These are phyloP conservation scores for Coelopa frigida DNA, from an alignment of 1,140 invertebrate species.

Conservation along the genomic window DNA sequence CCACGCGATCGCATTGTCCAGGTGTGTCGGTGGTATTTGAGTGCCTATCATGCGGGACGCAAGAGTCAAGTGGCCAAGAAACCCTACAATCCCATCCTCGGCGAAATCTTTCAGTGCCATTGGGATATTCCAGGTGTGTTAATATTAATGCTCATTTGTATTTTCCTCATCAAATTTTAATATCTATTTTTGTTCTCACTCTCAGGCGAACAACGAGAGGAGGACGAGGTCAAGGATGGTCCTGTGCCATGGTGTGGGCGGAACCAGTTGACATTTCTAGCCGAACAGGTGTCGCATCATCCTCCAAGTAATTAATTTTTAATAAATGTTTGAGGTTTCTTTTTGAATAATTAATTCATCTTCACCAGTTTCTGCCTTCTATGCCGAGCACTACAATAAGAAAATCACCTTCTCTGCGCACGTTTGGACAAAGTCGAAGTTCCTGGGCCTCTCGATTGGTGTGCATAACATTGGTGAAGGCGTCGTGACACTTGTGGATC, in stretches of 20 bases:
- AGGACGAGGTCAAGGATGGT: slow-evolving; percentile 55
- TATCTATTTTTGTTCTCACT: neutral
- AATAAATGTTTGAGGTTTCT: no score
- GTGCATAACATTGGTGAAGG: slow-evolving; percentile 83
- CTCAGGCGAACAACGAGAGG: slow-evolving; percentile 26
- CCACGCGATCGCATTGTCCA: slow-evolving; percentile 88
- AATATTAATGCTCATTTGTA: neutral
- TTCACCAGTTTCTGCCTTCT: slow-evolving; percentile 83
- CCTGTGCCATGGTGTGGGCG: slow-evolving; percentile 74
- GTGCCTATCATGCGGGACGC: slow-evolving; percentile 93
- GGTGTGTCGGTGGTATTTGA: slow-evolving; percentile 90
- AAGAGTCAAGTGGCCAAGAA: slow-evolving; percentile 94
- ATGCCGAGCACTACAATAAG: slow-evolving; percentile 88
- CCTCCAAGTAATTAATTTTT: slow-evolving; percentile 81
- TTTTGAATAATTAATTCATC: slow-evolving; percentile 6
- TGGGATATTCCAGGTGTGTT: slow-evolving; percentile 59
- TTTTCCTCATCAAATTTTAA: neutral
- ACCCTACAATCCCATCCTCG: slow-evolving; percentile 95
- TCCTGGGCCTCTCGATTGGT: slow-evolving; percentile 90
- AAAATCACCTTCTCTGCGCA: slow-evolving; percentile 86
- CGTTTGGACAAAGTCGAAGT: slow-evolving; percentile 97
- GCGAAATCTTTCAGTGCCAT: slow-evolving; percentile 88
- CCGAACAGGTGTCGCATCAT: slow-evolving; percentile 99
- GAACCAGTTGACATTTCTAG: slow-evolving; percentile 82
- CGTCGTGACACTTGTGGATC: slow-evolving; percentile 70